phyloP scores from a whole-genome alignment of 2,113 vertebrate species.

The Pica pica region DNA sequence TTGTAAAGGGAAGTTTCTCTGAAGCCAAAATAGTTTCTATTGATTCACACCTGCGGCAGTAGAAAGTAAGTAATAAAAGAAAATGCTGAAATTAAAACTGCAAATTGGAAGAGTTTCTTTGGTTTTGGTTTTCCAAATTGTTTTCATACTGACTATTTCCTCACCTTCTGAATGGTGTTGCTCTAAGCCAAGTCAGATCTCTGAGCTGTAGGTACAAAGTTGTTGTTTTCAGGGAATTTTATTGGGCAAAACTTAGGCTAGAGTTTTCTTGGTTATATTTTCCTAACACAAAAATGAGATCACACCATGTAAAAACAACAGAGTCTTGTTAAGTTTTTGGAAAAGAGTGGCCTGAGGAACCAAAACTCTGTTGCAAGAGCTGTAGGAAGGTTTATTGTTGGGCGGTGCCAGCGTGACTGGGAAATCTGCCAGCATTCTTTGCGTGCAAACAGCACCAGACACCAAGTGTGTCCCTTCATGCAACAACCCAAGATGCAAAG shows the following conservation, averaged over 20 bases:
- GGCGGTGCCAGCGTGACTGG: not conserved
- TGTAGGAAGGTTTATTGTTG: not conserved
- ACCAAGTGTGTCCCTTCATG: fast-evolving
- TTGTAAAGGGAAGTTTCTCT: not conserved
- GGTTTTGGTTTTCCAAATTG: not conserved
- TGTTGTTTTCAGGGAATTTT: not conserved
- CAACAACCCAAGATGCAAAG: not conserved
- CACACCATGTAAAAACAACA: fast-evolving
- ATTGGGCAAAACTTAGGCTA: not conserved
- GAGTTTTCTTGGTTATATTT: not conserved
- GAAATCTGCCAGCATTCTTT: not conserved
- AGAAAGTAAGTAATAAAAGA: not conserved
- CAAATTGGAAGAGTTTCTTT: not conserved
- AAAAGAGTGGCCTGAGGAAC: not conserved
- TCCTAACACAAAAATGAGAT: not conserved
- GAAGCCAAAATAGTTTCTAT: not conserved
- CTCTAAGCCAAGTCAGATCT: not conserved
- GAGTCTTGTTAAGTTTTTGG: not conserved
- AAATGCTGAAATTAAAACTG: not conserved
- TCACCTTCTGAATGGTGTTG: not conserved
- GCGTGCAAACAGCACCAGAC: not conserved
- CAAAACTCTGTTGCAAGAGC: not conserved
- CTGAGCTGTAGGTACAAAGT: not conserved
- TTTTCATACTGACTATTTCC: not conserved
- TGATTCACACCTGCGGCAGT: not conserved